Percentiles rank a stretch among this genome's conserved stretches.
Conservation (phyloP, 2,113 vertebrate species). For the Murina feae region DNA sequence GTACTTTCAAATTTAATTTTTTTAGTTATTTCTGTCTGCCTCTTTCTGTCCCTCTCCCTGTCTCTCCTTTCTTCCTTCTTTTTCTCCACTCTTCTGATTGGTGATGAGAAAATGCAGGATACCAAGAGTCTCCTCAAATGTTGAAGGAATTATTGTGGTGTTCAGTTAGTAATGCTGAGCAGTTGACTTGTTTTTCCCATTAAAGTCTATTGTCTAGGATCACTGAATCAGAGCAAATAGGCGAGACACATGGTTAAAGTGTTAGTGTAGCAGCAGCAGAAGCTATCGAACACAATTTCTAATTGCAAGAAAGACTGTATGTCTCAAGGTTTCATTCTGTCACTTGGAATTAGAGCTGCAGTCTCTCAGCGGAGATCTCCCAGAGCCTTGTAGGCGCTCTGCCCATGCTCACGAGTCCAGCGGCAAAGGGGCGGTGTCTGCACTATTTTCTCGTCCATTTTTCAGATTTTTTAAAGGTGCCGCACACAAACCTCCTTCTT, state of each 20-base stretch:
- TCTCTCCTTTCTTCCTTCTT: background rate
- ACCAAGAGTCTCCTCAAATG: background rate
- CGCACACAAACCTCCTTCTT: background rate
- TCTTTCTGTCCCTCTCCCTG: background rate
- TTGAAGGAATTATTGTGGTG: background rate
- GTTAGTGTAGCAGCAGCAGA: constrained; percentile 27
- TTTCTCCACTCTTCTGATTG: background rate
- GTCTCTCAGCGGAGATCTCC: background rate
- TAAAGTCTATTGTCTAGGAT: constrained; percentile 42
- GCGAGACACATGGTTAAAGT: background rate
- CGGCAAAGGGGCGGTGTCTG: background rate
- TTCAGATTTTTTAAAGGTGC: background rate
- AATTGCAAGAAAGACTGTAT: background rate
- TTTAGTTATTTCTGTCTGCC: background rate
- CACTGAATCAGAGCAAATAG: constrained; percentile 39
- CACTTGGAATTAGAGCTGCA: background rate
- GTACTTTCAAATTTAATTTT: background rate
- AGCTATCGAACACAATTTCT: constrained; percentile 37
- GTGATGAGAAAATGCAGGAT: constrained; percentile 2
- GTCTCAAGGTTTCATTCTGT: constrained; percentile 31
- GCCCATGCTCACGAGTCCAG: background rate
- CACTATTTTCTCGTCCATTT: background rate
- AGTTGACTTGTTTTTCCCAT: constrained; percentile 1
- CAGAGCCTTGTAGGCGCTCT: background rate
- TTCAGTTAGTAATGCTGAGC: background rate